Evolutionary conservation across 1,140 invertebrate species (phyloP), one percentile per base, ranked within the genome.

Genomic region (Drosophila malerkotliana): DNA sequence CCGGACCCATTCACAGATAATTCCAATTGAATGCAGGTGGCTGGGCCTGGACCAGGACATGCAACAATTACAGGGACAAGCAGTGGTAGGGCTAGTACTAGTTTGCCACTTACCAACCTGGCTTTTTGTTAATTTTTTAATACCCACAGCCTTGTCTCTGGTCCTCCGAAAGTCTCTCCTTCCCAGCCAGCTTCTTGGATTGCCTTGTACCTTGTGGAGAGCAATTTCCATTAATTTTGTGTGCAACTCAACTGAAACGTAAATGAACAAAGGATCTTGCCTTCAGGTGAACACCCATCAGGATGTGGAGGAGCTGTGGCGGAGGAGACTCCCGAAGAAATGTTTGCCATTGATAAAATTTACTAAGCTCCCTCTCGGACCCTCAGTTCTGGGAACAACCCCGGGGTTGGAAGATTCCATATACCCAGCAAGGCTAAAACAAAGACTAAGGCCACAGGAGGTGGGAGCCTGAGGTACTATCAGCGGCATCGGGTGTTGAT

Each of bases 161-260:
- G 2, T 10, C 10, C 28, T 47, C 24, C n/a, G 51, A 4, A 32
- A 15, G 4, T 52, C 24, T 18, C 30, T 34, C 30, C 28, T 4
- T 21, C 14, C 14, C 8, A 6, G 37, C 34, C 52, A 32, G 39
- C 63, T 39, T 37, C 61, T 69, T 18, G 51, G 66, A 67, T 63
- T 63, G 51, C 62, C 48, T 58, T 45, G 55, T 73, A 64, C 61
- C 48, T 60, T 71, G 56, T 57, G 49, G 45, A 54, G 41, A 79
- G 76, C 66, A 87, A 87, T 85, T 85, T 87, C 82, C 78, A 82
- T 85, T 85, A 85, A 87, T 85, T 82, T 69, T 55, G 71, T 78
- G 82, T 87, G 83, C 82, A 87, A 58, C 66, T 87, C 74, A 74
- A 74, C 68, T 77, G 77, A 72, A 85, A 85, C 68, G 73, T 75